These are phyloP conservation scores for Acipenser ruthenus DNA, from an alignment of 2,797 vertebrate genomes.

Conservation along the genomic window DNA sequence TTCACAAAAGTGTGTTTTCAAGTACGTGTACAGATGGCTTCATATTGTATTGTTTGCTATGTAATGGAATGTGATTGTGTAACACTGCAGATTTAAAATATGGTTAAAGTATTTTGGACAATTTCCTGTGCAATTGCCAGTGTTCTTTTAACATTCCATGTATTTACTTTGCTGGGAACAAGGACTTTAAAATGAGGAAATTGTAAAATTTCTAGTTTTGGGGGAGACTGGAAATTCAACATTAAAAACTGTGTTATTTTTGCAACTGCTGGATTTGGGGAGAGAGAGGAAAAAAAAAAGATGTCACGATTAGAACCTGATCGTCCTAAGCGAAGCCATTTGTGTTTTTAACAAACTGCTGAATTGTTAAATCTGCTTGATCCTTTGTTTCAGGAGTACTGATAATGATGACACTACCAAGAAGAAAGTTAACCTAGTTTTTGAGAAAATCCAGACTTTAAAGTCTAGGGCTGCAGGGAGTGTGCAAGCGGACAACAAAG, in stretches of 20 bases:
- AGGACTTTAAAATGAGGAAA: no score
- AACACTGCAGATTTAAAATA: no score
- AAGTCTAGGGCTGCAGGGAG: conserved; percentile 82
- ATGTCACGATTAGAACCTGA: conserved; percentile 35
- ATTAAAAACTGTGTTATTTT: conserved; percentile 45
- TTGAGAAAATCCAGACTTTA: conserved; percentile 97
- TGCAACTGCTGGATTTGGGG: conserved; percentile 27
- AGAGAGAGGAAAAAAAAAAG: conserved; percentile 34
- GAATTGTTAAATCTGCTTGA: conserved; percentile 13
- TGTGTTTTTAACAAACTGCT: conserved; percentile 15
- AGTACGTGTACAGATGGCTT: no score
- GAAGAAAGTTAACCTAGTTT: conserved; percentile 93
- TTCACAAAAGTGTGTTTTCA: no score
- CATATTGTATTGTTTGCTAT: no score
- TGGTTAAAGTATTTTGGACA: no score
- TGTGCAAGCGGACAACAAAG: conserved; percentile 57
- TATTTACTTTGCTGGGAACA: no score
- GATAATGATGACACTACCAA: conserved; percentile 92
- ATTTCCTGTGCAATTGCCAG: no score
- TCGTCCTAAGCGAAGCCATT: conserved; percentile 21
- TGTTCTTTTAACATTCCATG: no score
- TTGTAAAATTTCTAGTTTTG: background rate
- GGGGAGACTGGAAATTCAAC: conserved; percentile 44
- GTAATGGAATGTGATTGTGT: no score
- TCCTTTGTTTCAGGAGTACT: conserved; percentile 57